Conservation (phyloP, 2,113 vertebrate genomes). For the human region DNA sequence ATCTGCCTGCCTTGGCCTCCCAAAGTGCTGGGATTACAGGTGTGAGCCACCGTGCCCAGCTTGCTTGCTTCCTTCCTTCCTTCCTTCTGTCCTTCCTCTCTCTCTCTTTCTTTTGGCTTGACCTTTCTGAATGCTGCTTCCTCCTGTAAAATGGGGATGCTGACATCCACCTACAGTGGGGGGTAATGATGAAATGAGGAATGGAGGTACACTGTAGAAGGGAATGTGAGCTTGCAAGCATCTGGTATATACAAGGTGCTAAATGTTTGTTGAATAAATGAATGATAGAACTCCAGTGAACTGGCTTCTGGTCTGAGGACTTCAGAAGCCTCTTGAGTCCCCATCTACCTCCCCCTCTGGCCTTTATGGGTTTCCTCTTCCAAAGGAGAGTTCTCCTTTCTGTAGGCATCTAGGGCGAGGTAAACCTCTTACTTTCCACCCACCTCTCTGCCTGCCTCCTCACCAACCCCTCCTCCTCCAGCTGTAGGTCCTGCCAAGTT, state of each 20-base stretch:
- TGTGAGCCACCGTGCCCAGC: too few relatives aligned
- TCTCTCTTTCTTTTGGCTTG: neutral
- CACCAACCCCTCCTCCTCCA: neutral
- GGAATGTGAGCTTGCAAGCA: neutral
- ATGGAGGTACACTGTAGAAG: neutral
- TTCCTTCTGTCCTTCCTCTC: too few relatives aligned
- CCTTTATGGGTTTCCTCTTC: neutral
- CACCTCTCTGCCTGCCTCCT: neutral
- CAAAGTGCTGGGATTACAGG: too few relatives aligned
- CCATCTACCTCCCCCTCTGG: neutral
- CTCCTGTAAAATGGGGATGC: neutral
- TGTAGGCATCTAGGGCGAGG: neutral
- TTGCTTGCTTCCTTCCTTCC: fast-evolving
- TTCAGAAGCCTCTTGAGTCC: neutral
- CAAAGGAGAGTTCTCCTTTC: neutral
- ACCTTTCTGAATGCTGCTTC: neutral
- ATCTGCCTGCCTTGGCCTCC: too few relatives aligned
- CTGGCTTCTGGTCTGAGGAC: neutral
- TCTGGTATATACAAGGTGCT: neutral
- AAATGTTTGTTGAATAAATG: neutral
- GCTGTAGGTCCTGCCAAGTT: neutral
- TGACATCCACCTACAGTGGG: neutral
- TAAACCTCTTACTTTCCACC: too few relatives aligned
- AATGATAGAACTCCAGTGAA: neutral
- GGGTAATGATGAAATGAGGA: neutral